Evolutionary conservation across 2,888 invertebrate species (phyloP).

Genomic region (Brachypterus glaber): DNA sequence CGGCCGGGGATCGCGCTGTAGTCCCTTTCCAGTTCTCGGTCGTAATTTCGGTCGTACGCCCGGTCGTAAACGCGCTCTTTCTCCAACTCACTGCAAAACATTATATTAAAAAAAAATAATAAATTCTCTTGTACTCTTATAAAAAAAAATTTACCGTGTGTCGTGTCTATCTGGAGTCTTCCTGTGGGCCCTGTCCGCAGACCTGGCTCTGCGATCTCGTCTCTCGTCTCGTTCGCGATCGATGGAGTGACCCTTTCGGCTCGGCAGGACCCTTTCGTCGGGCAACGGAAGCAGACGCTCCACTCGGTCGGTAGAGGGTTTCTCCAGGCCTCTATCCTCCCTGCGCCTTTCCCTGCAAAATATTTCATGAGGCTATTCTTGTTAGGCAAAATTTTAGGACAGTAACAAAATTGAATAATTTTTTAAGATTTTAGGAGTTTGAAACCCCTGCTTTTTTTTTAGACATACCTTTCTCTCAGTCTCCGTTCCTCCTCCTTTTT

Average conservation of each 20-base stretch:
- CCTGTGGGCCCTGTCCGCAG: constrained; percentile 29
- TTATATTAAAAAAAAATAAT: neutral
- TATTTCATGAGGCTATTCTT: too few species aligned
- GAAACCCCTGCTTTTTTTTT: too few species aligned
- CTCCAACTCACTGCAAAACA: constrained; percentile 26
- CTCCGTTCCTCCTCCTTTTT: constrained; percentile 48
- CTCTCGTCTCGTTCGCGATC: constrained; percentile 45
- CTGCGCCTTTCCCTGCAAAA: constrained; percentile 44
- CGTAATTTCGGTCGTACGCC: constrained; percentile 29
- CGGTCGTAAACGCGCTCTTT: constrained; percentile 26
- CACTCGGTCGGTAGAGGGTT: constrained; percentile 47
- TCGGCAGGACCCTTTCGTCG: constrained; percentile 49
- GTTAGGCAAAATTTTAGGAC: too few species aligned
- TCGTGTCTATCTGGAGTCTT: constrained; percentile 29
- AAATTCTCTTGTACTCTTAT: too few species aligned
- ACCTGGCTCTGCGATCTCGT: constrained; percentile 43
- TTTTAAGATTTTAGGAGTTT: too few species aligned
- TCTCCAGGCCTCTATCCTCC: constrained; percentile 50
- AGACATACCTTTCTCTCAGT: too few species aligned
- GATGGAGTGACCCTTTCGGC: constrained; percentile 34
- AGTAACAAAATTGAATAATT: too few species aligned
- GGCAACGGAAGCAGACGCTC: constrained; percentile 55
- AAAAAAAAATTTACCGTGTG: too few species aligned
- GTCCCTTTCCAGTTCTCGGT: constrained; percentile 34
- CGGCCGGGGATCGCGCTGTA: constrained; percentile 29